These are phyloP conservation scores for Synanthedon myopaeformis DNA, from an alignment of 2,888 invertebrate species.

Conservation along the genomic window DNA sequence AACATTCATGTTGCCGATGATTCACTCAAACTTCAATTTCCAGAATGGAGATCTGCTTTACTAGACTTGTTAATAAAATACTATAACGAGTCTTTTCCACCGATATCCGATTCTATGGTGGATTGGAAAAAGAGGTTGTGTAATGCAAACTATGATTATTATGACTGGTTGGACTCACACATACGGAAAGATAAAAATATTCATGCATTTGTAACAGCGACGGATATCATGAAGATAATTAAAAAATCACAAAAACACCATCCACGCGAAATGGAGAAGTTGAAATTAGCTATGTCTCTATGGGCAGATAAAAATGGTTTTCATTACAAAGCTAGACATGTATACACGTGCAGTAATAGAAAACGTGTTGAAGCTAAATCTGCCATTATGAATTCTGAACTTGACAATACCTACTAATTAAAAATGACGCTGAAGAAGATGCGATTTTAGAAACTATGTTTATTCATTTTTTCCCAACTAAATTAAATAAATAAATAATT, in stretches of 20 bases:
- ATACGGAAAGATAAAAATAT: background rate
- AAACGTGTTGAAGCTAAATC: slow-evolving; percentile 2
- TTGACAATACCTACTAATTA: background rate
- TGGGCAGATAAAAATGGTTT: slow-evolving; percentile 2
- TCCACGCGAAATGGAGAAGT: slow-evolving; percentile 1
- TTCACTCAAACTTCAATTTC: slow-evolving; percentile 2
- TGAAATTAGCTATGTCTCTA: slow-evolving; percentile 2
- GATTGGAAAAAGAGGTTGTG: too few relatives aligned
- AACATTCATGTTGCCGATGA: slow-evolving; percentile 1
- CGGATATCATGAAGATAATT: too few relatives aligned
- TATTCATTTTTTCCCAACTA: too few relatives aligned
- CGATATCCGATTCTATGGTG: too few relatives aligned
- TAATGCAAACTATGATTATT: background rate
- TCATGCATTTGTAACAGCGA: too few relatives aligned
- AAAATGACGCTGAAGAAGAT: too few relatives aligned
- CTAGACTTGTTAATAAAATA: slow-evolving; percentile 4
- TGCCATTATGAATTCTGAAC: background rate
- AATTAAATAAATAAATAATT: too few relatives aligned
- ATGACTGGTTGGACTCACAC: background rate
- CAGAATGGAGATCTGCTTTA: slow-evolving; percentile 3
- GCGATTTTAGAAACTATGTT: too few relatives aligned
- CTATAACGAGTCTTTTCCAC: slow-evolving; percentile 1
- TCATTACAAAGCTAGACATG: slow-evolving; percentile 2
- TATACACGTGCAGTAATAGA: background rate
- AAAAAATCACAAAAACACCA: too few relatives aligned